These are phyloP conservation scores for Campylomormyrus tamandua DNA, from an alignment of 2,113 vertebrate genomes.

Conservation along the genomic window DNA sequence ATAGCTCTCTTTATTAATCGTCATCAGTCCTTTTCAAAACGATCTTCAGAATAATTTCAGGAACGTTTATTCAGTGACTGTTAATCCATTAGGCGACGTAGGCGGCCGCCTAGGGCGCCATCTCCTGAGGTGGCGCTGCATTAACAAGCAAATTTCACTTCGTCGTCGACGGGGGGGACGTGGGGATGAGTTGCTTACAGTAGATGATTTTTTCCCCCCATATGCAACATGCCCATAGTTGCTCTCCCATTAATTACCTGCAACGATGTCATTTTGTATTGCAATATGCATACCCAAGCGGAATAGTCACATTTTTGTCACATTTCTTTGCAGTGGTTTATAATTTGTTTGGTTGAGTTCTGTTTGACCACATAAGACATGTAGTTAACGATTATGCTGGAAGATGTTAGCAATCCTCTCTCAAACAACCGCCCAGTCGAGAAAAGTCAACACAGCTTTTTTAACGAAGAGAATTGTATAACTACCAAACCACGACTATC, in stretches of 20 bases:
- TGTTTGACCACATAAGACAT: background rate
- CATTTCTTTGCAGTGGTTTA: background rate
- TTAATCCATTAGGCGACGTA: background rate
- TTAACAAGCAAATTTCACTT: background rate
- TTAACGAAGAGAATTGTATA: background rate
- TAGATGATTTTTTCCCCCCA: background rate
- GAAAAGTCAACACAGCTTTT: background rate
- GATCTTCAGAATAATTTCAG: background rate
- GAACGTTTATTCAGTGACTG: background rate
- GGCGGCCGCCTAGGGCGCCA: background rate
- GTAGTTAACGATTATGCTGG: background rate
- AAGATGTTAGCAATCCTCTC: background rate
- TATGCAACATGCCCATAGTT: background rate
- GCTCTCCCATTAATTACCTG: background rate
- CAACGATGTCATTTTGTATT: background rate
- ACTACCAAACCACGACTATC: background rate
- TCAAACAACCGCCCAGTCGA: background rate
- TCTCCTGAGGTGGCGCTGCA: background rate
- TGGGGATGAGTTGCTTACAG: background rate
- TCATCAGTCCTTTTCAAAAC: background rate
- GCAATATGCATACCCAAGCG: background rate
- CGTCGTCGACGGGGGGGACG: background rate
- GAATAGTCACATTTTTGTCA: background rate
- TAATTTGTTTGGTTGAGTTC: background rate
- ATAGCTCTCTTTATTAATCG: background rate